Conservation (phyloP, 2,113 vertebrate genomes). For the Calyptommatus sinebrachiatus region DNA sequence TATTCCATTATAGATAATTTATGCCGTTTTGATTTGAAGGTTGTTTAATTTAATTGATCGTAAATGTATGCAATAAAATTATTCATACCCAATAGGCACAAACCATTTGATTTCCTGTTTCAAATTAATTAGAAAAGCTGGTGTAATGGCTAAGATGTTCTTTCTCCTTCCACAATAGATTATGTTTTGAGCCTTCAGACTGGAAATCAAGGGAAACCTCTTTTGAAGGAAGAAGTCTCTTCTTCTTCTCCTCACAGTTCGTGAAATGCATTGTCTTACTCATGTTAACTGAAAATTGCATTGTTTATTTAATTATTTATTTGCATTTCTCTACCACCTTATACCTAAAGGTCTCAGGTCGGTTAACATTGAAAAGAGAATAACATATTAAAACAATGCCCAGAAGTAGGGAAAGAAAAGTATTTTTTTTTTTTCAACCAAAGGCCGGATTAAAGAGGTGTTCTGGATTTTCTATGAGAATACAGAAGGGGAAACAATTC, state of each 20-base stretch:
- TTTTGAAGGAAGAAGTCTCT: neutral
- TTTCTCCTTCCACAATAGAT: neutral
- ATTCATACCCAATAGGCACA: conserved; percentile 23
- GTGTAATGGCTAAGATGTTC: neutral
- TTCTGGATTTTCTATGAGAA: too few relatives aligned
- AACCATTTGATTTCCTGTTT: conserved; percentile 18
- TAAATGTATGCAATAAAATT: conserved; percentile 24
- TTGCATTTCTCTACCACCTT: too few relatives aligned
- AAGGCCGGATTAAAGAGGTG: too few relatives aligned
- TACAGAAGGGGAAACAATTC: too few relatives aligned
- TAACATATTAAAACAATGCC: too few relatives aligned
- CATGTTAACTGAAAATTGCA: neutral
- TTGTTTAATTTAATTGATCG: conserved; percentile 34
- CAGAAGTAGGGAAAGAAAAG: too few relatives aligned
- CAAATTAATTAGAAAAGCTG: conserved; percentile 30
- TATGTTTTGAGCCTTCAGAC: conserved; percentile 20
- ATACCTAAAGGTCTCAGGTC: too few relatives aligned
- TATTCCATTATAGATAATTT: conserved; percentile 30
- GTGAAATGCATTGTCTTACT: neutral
- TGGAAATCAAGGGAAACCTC: neutral
- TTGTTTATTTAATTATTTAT: neutral
- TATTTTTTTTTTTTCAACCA: too few relatives aligned
- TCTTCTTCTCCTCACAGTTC: neutral
- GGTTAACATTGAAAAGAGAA: too few relatives aligned
- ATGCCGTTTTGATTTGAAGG: conserved; percentile 36